Base-by-base conservation (phyloP, 2,888 invertebrate species). In the Stomorhina lunata region DNA sequence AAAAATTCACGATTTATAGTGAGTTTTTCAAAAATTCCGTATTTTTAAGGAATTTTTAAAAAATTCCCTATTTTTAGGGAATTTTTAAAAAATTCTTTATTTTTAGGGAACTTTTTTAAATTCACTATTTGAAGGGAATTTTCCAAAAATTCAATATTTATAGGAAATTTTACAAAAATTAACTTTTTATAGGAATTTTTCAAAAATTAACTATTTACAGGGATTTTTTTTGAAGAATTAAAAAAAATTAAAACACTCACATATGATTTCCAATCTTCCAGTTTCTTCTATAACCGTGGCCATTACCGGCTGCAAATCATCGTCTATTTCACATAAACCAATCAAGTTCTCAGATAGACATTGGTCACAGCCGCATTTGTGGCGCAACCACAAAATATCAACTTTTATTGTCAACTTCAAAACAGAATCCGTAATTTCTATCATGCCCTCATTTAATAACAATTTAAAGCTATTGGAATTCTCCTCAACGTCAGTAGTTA, bases 321-420 rank as follows among this genome's bases (percentile, higher is more conserved):
- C 1, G 1, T 50, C 4, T 10, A 65, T 2, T n/a, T 68, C 69
- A 32, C 40, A 75, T 2, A 73, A 53, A 66, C 55, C 55, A 9
- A 22, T 43, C 17, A 53, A 69, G 0, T 12, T 15, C 2, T 9
- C 6, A 48, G 76, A 59, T 22, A 57, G 79, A 45, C 84, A 84
- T n/a, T 73, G 32, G 1, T 43, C 5, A 37, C 80, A 84, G 34
- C 29, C 59, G 48, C 84, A 84, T 6, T 63, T 34, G 27, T 69
- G 69, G 10, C 81, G 78, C 12, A 84, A 32, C 78, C 78, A 81
- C 40, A 79, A 40, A 25, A 66, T 32, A 55, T 84, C 65, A 9
- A 75, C 40, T 2, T 20, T 32, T n/a, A 69, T 22, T 1, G 15
- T 9, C 2, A 43, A 34, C 0, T 27, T 29, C 53, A 45, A 22